A percentile compares a stretch with the other conserved stretches of the same genome.
These are phyloP conservation scores for Catonia carolina DNA, from an alignment of 2,888 invertebrate genomes.

Conservation along the genomic window DNA sequence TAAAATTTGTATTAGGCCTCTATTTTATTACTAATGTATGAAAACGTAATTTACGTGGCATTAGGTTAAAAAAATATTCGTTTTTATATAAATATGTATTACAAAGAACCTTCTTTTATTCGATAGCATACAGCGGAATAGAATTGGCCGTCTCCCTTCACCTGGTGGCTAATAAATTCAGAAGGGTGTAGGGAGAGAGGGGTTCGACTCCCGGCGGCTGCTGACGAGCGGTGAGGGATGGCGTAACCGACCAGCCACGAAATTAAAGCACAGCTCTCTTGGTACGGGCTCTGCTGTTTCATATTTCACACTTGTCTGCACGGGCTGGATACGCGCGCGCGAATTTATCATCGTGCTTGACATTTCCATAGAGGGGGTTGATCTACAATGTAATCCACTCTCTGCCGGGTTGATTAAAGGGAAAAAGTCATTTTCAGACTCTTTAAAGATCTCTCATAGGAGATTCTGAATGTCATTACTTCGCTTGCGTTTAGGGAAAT, in stretches of 20 bases:
- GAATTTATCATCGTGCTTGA: conserved; percentile 18
- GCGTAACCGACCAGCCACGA: conserved; percentile 31
- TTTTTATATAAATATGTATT: no score
- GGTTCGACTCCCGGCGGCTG: conserved; percentile 2
- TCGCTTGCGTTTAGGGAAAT: conserved; percentile 8
- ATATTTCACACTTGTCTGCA: conserved; percentile 30
- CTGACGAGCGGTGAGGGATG: conserved; percentile 9
- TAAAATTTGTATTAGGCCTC: no score
- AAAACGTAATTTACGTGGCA: no score
- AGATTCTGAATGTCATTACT: conserved; percentile 14
- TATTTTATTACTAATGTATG: no score
- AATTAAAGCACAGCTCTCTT: conserved; percentile 26
- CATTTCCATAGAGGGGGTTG: conserved; percentile 14
- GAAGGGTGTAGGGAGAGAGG: neutral
- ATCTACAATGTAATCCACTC: conserved; percentile 12
- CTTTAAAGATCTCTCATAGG: conserved; percentile 13
- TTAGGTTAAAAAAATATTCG: no score
- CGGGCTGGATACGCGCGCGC: conserved; percentile 8
- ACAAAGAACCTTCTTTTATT: no score
- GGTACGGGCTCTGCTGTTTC: conserved; percentile 20
- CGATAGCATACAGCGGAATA: no score
- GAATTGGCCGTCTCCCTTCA: neutral
- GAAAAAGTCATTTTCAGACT: conserved; percentile 15
- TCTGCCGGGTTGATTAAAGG: conserved; percentile 14
- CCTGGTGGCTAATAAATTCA: conserved; percentile 10